Conservation (phyloP, 2,888 invertebrate species). For the Mesorhabditis sp. region DNA sequence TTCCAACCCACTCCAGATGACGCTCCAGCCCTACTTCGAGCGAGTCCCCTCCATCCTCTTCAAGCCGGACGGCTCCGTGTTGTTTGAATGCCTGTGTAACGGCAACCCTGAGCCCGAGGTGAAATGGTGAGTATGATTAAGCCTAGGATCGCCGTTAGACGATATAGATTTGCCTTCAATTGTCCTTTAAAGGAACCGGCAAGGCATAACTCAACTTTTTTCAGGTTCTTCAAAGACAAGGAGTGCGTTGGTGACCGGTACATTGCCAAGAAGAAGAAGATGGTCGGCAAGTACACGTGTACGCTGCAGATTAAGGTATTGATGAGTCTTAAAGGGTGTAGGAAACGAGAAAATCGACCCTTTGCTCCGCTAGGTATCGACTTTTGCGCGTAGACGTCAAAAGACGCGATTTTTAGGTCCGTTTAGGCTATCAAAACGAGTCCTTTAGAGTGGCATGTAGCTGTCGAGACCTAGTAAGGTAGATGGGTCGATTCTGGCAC, state of each 20-base stretch:
- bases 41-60: conserved; percentile 52
- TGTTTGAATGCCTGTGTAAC: conserved; percentile 56
- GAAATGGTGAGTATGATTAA: conserved; percentile 32
- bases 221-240: conserved; percentile 52
- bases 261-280: conserved; percentile 54
- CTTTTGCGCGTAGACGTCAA: too few species aligned
- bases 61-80: conserved; percentile 53
- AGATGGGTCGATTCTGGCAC: too few species aligned
- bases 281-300: conserved; percentile 56
- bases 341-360: too few species aligned
- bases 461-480: too few species aligned
- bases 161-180: neutral
- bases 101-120: conserved; percentile 56
- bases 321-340: neutral
- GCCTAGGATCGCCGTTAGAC: neutral
- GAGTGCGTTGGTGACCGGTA: conserved; percentile 52
- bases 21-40: conserved; percentile 53
- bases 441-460: too few species aligned
- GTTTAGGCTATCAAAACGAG: too few species aligned
- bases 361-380: too few species aligned
- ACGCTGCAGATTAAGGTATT: conserved; percentile 54
- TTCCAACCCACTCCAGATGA: conserved; percentile 14
- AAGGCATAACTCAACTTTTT: neutral
- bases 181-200: neutral
- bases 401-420: too few species aligned